Evolutionary conservation across 2,113 vertebrate species (phyloP).

Genomic region (Bostrychus sinensis): DNA sequence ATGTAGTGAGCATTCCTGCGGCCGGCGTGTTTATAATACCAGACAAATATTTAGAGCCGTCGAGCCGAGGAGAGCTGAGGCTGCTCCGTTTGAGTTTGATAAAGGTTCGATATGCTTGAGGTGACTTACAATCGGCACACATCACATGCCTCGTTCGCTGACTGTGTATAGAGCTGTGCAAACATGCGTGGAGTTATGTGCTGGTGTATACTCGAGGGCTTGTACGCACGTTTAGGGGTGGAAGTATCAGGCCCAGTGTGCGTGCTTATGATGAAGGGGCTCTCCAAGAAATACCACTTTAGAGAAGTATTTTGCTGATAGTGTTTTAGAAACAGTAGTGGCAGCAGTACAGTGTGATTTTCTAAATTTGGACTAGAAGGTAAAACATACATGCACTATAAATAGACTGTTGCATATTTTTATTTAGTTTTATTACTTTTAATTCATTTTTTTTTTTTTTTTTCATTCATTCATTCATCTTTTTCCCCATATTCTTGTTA

Average conservation of each 20-base stretch:
- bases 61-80: neutral
- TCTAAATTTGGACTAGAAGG: too few species aligned
- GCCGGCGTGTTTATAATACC: neutral
- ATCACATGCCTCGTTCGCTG: neutral
- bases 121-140: neutral
- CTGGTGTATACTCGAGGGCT: neutral
- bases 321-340: too few species aligned
- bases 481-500: too few species aligned
- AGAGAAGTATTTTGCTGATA: too few species aligned
- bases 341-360: too few species aligned
- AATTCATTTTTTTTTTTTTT: too few species aligned
- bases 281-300: neutral
- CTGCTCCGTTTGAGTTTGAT: conserved; percentile 1
- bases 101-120: conserved; percentile 6
- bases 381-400: too few species aligned
- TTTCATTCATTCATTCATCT: too few species aligned
- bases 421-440: too few species aligned
- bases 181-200: neutral
- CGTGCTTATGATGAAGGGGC: neutral
- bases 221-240: neutral
- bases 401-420: too few species aligned
- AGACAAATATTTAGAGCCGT: conserved; percentile 2
- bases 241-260: neutral
- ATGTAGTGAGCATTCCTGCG: neutral
- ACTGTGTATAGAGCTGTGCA: conserved; percentile 4